Conservation (phyloP, 2,797 vertebrate genomes). For the Ammospiza maritima region DNA sequence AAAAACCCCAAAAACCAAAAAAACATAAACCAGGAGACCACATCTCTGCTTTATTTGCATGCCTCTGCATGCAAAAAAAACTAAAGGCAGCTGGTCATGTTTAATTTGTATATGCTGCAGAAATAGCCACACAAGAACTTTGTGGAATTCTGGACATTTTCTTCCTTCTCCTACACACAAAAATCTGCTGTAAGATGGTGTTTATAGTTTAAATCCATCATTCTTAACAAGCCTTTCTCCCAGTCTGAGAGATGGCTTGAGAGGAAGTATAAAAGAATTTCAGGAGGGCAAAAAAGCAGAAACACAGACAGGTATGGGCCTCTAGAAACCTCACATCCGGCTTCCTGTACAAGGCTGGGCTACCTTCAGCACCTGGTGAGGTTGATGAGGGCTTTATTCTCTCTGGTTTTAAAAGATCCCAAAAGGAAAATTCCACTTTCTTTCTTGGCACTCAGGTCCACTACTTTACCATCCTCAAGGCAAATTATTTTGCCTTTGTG, state of each 20-base stretch:
- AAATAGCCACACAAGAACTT: not conserved
- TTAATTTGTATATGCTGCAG: not conserved
- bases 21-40: not conserved
- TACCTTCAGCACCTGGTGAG: too few species aligned
- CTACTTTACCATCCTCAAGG: not conserved
- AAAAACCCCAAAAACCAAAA: not conserved
- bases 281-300: not conserved
- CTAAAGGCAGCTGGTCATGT: not conserved
- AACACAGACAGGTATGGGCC: not conserved
- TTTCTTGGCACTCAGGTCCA: not conserved
- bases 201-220: not conserved
- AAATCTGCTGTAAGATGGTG: not conserved
- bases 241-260: not conserved
- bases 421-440: not conserved
- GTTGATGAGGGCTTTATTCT: not conserved
- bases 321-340: not conserved
- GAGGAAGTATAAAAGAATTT: slow-evolving; percentile 1
- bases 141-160: not conserved
- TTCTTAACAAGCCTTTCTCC: not conserved
- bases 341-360: not conserved
- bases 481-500: not conserved
- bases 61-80: not conserved
- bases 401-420: not conserved
- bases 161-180: not conserved
- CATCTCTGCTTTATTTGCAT: not conserved